Evolutionary conservation across 2,113 vertebrate species (phyloP).

Genomic region (Pyxicephalus adspersus): DNA sequence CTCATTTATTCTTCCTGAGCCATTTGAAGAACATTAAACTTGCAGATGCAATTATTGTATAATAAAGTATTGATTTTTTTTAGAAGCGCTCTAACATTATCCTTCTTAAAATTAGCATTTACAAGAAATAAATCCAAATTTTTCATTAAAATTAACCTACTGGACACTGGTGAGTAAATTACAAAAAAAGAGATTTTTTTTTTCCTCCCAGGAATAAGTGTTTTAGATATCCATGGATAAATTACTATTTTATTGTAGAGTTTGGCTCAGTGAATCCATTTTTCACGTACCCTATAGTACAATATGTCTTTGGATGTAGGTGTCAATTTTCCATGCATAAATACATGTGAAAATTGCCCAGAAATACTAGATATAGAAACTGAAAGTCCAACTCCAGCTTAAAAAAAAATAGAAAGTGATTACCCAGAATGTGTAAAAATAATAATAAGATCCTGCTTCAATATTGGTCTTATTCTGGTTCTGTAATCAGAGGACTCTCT

Average conservation of each 20-base stretch:
- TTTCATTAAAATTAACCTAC: slow-evolving; percentile 65
- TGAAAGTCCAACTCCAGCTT: not conserved
- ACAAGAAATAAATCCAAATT: slow-evolving; percentile 64
- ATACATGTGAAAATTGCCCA: not conserved
- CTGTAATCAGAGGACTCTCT: no score
- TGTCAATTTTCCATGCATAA: not conserved
- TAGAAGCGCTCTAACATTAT: slow-evolving; percentile 71
- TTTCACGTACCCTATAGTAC: slow-evolving; percentile 24
- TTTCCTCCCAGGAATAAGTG: slow-evolving; percentile 44
- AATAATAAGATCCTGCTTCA: no score
- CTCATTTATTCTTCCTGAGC: slow-evolving; percentile 65
- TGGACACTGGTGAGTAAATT: slow-evolving; percentile 67
- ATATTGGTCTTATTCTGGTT: no score
- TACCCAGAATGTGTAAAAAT: no score
- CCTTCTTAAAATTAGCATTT: slow-evolving; percentile 74
- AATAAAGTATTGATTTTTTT: slow-evolving; percentile 79
- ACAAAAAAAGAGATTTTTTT: slow-evolving; percentile 54
- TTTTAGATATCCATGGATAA: slow-evolving; percentile 39
- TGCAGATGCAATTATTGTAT: slow-evolving; percentile 77
- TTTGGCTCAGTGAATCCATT: slow-evolving; percentile 1
- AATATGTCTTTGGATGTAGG: not conserved
- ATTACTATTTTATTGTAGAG: slow-evolving; percentile 35
- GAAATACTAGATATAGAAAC: not conserved
- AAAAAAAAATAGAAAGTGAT: not conserved
- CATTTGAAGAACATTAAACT: slow-evolving; percentile 71